Conservation (phyloP, 2,797 vertebrate species). For the Pseudomugil gertrudae region DNA sequence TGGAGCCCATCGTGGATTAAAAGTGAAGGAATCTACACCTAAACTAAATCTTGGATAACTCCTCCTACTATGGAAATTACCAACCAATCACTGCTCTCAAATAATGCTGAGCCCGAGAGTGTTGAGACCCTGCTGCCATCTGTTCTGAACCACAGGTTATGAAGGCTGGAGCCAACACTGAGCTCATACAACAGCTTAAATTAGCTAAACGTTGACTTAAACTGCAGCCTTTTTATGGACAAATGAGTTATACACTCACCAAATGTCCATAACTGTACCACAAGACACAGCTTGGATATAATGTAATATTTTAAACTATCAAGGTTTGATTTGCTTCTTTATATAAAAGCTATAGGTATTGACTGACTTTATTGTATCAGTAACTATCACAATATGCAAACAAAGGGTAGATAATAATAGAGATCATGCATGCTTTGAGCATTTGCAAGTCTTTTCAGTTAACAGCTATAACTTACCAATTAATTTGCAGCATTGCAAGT, state of each 20-base stretch:
- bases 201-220: slow-evolving; percentile 39
- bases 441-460: slow-evolving; percentile 89
- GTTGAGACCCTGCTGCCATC: slow-evolving; percentile 73
- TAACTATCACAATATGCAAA: slow-evolving; percentile 71
- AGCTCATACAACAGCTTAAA: slow-evolving; percentile 33
- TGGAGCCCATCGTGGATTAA: slow-evolving; percentile 8
- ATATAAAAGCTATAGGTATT: too few relatives aligned
- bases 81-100: slow-evolving; percentile 54
- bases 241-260: not conserved
- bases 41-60: slow-evolving; percentile 3
- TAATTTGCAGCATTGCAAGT: not conserved
- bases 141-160: slow-evolving; percentile 71
- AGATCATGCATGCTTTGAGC: slow-evolving; percentile 84
- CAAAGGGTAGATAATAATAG: slow-evolving; percentile 77
- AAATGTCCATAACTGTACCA: not conserved
- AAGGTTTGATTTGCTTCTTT: not conserved
- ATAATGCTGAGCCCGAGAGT: slow-evolving; percentile 66
- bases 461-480: slow-evolving; percentile 67
- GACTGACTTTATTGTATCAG: slow-evolving; percentile 20
- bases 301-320: not conserved
- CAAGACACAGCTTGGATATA: not conserved
- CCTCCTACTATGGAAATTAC: slow-evolving; percentile 43
- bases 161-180: slow-evolving; percentile 47
- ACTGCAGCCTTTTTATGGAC: slow-evolving; percentile 15
- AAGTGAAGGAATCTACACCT: slow-evolving; percentile 5